Conservation (phyloP, 2,113 vertebrate species). For the Oryzias woworae region DNA sequence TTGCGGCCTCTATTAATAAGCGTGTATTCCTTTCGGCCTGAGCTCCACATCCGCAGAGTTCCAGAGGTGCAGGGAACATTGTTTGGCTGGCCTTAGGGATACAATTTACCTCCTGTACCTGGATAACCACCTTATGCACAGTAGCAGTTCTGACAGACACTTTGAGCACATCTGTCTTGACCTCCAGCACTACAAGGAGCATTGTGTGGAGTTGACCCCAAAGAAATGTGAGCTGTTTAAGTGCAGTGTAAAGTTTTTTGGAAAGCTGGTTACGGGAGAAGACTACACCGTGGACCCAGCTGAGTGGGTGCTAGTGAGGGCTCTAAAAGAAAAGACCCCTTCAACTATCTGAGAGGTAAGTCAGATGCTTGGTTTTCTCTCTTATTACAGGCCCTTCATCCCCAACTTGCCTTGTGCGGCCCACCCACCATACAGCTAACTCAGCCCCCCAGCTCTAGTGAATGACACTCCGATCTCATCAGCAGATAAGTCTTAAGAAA, state of each 20-base stretch:
- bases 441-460: too few species aligned
- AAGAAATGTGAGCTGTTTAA: constrained; percentile 9
- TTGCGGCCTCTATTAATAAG: constrained; percentile 2
- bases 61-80: constrained; percentile 9
- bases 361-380: too few species aligned
- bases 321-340: constrained; percentile 6
- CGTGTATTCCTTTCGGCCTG: neutral
- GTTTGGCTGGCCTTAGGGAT: constrained; percentile 4
- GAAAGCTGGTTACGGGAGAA: neutral
- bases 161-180: neutral
- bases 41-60: neutral
- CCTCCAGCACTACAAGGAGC: constrained; percentile 6
- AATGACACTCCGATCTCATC: neutral
- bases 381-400: too few species aligned
- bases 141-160: neutral
- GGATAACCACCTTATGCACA: constrained; percentile 5
- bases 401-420: too few species aligned
- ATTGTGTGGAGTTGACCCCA: constrained; percentile 7
- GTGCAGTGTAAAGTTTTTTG: neutral
- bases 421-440: too few species aligned
- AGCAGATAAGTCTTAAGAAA: neutral
- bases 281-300: constrained; percentile 1
- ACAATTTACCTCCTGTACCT: constrained; percentile 2
- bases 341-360: neutral
- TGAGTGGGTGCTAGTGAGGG: neutral